These are phyloP conservation scores for Campoletis sonorensis DNA, from an alignment of 1,140 invertebrate species.

Conservation along the genomic window DNA sequence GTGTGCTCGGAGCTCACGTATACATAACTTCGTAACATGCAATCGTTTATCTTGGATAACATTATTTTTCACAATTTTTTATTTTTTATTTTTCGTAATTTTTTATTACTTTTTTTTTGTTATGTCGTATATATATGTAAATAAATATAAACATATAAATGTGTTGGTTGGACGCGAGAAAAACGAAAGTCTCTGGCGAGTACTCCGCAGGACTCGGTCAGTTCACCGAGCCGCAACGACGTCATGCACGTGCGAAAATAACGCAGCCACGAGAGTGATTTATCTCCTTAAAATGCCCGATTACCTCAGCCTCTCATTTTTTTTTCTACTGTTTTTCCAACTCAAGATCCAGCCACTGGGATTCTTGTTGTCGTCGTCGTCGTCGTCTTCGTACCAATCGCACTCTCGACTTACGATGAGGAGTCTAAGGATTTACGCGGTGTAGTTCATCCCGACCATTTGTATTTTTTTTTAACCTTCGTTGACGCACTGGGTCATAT, in stretches of 20 bases:
- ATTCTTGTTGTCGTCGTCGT: constrained; percentile 9
- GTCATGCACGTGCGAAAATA: constrained; percentile 24
- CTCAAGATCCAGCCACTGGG: background rate
- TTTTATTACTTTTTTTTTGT: background rate
- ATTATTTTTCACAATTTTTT: background rate
- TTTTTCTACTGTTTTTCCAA: background rate
- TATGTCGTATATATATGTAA: background rate
- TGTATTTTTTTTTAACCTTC: no score
- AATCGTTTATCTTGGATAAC: constrained; percentile 14
- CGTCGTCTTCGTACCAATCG: background rate
- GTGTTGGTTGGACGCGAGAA: background rate
- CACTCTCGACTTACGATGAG: background rate
- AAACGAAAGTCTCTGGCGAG: constrained; percentile 14
- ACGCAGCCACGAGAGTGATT: constrained; percentile 3
- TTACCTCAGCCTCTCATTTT: constrained; percentile 4
- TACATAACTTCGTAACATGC: constrained; percentile 11
- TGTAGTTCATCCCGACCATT: no score
- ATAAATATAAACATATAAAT: background rate
- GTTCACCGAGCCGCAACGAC: constrained; percentile 23
- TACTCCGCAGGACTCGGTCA: constrained; percentile 21
- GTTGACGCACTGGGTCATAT: no score
- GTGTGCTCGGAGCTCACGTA: constrained; percentile 7
- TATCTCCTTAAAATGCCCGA: constrained; percentile 22
- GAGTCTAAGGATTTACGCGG: background rate
- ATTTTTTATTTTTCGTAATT: background rate